Evolutionary conservation across 2,888 invertebrate genomes (phyloP).

Genomic region (Apotomis capreana): DNA sequence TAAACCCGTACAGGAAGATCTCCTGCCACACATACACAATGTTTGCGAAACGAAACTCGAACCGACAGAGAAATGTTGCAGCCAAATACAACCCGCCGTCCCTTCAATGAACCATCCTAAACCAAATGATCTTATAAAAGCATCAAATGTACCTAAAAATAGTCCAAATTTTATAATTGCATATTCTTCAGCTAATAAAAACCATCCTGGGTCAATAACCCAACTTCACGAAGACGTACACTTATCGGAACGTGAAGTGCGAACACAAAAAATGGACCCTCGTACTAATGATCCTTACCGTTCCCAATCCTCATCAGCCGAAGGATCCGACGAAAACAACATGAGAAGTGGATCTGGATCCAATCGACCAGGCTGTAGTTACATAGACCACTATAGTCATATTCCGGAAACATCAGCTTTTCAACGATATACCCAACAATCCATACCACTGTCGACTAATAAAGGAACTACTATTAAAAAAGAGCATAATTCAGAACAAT

Average conservation of each 20-base stretch:
- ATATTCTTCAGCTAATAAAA: slow-evolving; percentile 60
- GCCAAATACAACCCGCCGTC: slow-evolving; percentile 61
- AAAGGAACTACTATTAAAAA: slow-evolving; percentile 72
- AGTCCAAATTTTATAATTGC: slow-evolving; percentile 62
- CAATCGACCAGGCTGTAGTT: slow-evolving; percentile 70
- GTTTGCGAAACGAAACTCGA: slow-evolving; percentile 56
- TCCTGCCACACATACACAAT: slow-evolving; percentile 48
- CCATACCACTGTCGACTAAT: slow-evolving; percentile 65
- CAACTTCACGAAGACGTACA: slow-evolving; percentile 67
- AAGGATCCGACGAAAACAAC: slow-evolving; percentile 58
- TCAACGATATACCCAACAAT: slow-evolving; percentile 69
- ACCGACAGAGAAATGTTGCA: slow-evolving; percentile 66
- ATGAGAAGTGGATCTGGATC: slow-evolving; percentile 56
- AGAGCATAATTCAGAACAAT: slow-evolving; percentile 77
- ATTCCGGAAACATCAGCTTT: slow-evolving; percentile 77
- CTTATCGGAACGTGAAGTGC: slow-evolving; percentile 67
- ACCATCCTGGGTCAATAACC: slow-evolving; percentile 49
- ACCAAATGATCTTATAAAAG: slow-evolving; percentile 55
- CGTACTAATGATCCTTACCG: slow-evolving; percentile 65
- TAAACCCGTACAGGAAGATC: slow-evolving; percentile 55
- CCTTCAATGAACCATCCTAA: slow-evolving; percentile 63
- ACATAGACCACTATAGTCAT: slow-evolving; percentile 76
- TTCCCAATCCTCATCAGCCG: slow-evolving; percentile 69
- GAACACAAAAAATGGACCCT: slow-evolving; percentile 72
- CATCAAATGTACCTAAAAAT: slow-evolving; percentile 56